Evolutionary conservation across 2,113 vertebrate species (phyloP).

Genomic region (Cyprinodon tularosa): DNA sequence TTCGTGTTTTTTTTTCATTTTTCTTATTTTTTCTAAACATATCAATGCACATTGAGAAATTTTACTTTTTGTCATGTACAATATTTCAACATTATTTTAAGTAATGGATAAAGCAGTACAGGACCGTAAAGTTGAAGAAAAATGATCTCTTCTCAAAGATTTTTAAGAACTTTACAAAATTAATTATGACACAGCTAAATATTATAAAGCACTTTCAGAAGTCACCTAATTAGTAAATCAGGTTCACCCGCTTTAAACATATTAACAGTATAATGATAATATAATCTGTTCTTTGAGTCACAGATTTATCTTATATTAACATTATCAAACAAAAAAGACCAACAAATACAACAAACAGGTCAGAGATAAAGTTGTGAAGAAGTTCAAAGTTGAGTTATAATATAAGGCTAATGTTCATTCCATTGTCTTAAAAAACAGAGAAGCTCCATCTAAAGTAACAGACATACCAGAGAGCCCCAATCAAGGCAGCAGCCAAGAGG

Average conservation of each 20-base stretch:
- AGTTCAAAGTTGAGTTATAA: background rate
- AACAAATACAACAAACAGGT: background rate
- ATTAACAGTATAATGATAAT: background rate
- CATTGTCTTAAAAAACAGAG: background rate
- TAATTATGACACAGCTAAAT: background rate
- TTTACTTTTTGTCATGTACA: background rate
- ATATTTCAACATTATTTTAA: background rate
- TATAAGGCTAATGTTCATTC: background rate
- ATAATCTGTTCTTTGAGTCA: background rate
- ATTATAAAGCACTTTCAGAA: background rate
- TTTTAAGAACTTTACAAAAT: background rate
- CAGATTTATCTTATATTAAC: background rate
- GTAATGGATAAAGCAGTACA: too few species aligned
- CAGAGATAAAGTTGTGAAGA: background rate
- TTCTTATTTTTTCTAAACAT: background rate
- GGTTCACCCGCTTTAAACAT: background rate
- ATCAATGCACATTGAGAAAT: background rate
- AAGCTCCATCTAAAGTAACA: background rate
- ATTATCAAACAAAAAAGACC: background rate
- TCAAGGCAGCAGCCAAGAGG: background rate
- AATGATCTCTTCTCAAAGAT: background rate
- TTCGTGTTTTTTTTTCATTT: background rate
- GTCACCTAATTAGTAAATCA: background rate
- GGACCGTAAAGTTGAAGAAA: too few species aligned
- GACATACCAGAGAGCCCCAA: background rate